Conservation (phyloP, 2,113 vertebrate species). For the Noturus placidus region DNA sequence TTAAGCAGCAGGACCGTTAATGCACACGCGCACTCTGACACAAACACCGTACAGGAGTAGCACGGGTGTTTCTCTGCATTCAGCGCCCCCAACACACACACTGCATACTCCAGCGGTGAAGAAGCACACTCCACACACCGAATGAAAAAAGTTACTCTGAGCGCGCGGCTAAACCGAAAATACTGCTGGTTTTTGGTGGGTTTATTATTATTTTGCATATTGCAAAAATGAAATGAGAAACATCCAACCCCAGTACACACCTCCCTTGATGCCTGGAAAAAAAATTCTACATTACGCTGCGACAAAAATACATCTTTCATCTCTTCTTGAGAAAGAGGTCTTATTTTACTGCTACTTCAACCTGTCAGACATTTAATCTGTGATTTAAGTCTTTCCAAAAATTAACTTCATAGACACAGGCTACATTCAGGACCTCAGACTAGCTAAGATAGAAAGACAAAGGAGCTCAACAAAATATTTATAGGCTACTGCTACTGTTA, state of each 20-base stretch:
- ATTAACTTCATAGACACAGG: not conserved
- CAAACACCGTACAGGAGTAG: not conserved
- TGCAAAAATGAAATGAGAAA: not conserved
- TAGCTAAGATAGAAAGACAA: not conserved
- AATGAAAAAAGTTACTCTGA: slow-evolving; percentile 16
- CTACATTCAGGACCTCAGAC: too few species aligned
- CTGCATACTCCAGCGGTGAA: slow-evolving; percentile 6
- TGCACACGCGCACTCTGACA: not conserved
- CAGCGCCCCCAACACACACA: slow-evolving; percentile 32
- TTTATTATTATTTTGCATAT: too few species aligned
- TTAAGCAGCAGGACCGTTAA: slow-evolving; percentile 31
- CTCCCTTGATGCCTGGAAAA: not conserved
- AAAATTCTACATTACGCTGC: too few species aligned
- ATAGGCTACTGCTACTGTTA: not conserved
- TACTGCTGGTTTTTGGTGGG: not conserved
- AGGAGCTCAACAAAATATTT: not conserved
- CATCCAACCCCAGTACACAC: not conserved
- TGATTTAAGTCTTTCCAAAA: not conserved
- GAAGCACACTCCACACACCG: slow-evolving; percentile 8
- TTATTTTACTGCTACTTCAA: not conserved
- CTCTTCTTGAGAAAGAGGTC: not conserved
- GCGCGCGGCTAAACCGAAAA: not conserved
- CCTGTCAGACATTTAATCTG: not conserved
- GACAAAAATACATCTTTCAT: not conserved
- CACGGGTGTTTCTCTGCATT: slow-evolving; percentile 4